These are phyloP conservation scores for Limosa lapponica DNA, from an alignment of 2,797 vertebrate species.

Conservation along the genomic window DNA sequence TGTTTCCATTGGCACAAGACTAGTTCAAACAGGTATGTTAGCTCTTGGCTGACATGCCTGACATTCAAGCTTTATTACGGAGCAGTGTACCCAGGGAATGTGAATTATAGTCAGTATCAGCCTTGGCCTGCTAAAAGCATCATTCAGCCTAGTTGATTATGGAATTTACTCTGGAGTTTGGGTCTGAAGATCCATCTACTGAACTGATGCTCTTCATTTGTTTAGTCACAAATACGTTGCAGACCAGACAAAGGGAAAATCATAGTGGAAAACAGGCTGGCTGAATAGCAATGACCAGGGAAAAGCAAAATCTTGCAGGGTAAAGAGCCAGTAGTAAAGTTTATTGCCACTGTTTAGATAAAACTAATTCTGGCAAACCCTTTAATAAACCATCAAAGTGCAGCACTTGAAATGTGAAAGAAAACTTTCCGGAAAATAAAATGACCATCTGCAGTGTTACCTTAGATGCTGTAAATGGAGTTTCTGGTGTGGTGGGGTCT, in stretches of 20 bases:
- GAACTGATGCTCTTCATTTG: constrained; percentile 64
- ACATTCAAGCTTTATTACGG: constrained; percentile 77
- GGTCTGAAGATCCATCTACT: constrained; percentile 62
- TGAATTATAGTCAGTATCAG: constrained; percentile 78
- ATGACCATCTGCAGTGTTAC: neutral
- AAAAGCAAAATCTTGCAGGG: constrained; percentile 1
- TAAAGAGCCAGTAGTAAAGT: neutral
- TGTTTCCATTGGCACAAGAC: constrained; percentile 76
- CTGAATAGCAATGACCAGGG: neutral
- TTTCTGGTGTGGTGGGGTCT: neutral
- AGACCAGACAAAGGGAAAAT: constrained; percentile 61
- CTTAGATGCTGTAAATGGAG: neutral
- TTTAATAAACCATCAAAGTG: neutral
- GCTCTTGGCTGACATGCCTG: constrained; percentile 74
- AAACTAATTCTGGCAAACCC: neutral
- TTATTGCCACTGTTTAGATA: neutral
- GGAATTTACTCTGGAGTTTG: constrained; percentile 68
- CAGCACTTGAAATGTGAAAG: neutral
- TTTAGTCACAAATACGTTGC: constrained; percentile 14
- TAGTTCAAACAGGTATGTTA: constrained; percentile 77
- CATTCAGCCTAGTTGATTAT: constrained; percentile 78
- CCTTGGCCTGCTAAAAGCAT: constrained; percentile 76
- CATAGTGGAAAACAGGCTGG: neutral
- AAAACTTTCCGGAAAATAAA: constrained; percentile 16
- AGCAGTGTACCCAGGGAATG: constrained; percentile 67